Evolutionary conservation across 2,888 invertebrate genomes (phyloP), one percentile per base, ranked within the genome.

Genomic region (Parnassius apollo): DNA sequence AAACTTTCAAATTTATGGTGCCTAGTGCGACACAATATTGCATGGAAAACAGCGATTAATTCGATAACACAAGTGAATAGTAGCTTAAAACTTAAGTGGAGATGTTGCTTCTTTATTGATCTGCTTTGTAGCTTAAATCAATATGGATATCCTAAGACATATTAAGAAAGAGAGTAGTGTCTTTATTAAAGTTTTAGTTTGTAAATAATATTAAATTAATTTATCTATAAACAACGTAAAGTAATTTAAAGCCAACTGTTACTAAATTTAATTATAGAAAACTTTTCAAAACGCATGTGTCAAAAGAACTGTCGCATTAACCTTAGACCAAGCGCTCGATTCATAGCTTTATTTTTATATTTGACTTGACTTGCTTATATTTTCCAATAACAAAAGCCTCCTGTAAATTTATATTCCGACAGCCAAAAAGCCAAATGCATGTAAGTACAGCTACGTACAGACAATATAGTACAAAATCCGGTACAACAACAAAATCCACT

Each of bases 401-500:
- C 11, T 4, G n/a, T 46, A 35, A 35, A 46, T 46, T 49, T 13
- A 49, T 49, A 9, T 12, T 42, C 9, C n/a, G 12, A 52, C 48
- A 57, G 57, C 12, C 12, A 45, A 57, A 64, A 56, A 59, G 57
- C 12, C 35, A 44, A 53, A 46, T 45, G 57, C 60, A 62, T 62
- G 65, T 61, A 61, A 67, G 64, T 62, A 68, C 59, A 56, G 69
- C 69, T 52, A 64, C 44, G 53, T 74, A 79, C 75, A 83, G 77
- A 82, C 78, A 84, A 78, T 79, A 77, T 84, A 75, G 81, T 77
- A 82, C 80, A 70, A 65, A 71, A 86, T 88, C 83, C 77, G 79
- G 82, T 82, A 79, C 82, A 82, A 91, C 91, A 91, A 88, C 89
- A 83, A 91, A 91, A 90, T 84, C 88, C 91, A 91, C 91, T 91